A percentile compares a stretch with the other conserved stretches of the same genome.
Conservation (phyloP, 2,113 vertebrate genomes). For the Sterna hirundo region DNA sequence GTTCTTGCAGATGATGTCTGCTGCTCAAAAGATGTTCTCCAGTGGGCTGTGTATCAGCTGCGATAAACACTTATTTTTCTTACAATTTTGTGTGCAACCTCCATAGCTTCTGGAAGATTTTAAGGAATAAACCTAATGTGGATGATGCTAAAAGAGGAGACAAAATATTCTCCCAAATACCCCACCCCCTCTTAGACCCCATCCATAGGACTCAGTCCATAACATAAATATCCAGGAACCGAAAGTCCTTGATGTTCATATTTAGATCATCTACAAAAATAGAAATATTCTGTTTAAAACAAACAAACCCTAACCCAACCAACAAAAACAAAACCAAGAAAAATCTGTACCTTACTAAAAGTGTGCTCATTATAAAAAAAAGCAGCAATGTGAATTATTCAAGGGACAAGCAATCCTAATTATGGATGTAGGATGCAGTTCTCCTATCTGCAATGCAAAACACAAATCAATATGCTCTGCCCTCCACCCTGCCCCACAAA, state of each 20-base stretch:
- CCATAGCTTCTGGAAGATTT: not conserved
- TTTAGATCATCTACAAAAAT: not conserved
- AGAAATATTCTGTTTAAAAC: not conserved
- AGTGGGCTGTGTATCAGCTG: not conserved
- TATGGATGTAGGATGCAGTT: not conserved
- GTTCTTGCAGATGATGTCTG: not conserved
- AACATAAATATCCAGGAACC: not conserved
- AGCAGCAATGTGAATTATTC: not conserved
- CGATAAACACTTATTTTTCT: not conserved
- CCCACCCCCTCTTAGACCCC: not conserved
- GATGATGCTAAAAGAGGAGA: not conserved
- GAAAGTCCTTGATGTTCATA: not conserved
- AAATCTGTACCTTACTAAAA: not conserved
- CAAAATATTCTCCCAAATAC: not conserved
- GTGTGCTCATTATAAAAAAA: not conserved
- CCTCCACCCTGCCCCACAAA: not conserved
- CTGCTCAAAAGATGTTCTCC: not conserved
- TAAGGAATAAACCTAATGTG: not conserved
- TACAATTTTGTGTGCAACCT: not conserved
- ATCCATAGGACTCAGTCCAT: not conserved
- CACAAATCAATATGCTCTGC: not conserved
- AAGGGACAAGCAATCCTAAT: not conserved
- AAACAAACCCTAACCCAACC: not conserved
- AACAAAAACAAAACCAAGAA: not conserved
- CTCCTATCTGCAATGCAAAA: not conserved